Base-by-base conservation (phyloP, 2,888 invertebrate genomes). In the Argyresthia goedartella region DNA sequence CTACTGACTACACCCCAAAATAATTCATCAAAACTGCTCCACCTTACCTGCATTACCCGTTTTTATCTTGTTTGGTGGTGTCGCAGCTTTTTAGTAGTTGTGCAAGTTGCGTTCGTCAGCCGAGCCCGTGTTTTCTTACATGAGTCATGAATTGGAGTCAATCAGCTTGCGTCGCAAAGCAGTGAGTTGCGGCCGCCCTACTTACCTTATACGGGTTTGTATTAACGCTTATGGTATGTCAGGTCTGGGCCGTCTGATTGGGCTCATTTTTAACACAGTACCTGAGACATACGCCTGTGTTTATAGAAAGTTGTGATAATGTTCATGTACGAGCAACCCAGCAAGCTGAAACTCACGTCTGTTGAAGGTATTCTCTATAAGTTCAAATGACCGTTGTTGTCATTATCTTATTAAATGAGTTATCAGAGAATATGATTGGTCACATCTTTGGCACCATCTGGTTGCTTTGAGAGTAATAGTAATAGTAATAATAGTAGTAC, bases 281-380 rank as follows among this genome's bases (percentile, higher is more conserved):
- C 34, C 43, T 14, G 45, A 8, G 14, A 57, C 58, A n/a, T 62
- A 57, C 76, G 71, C 64, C 71, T 49, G 42, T 50, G 34, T 50
- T n/a, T n/a, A n/a, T n/a, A n/a, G n/a, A 16, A 45, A 15, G 8
- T 45, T 10, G 8, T 25, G 11, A 11, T 16, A 54, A 92, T 93
- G 93, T 92, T 92, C 73, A 90, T 91, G 75, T 93, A 93, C 87
- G 93, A 93, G 69, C 91, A 91, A 48, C 89, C 91, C 50, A 89
- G 90, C 58, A 92, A 92, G 76, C 88, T 92, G 57, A 90, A 90
- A 71, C 89, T 93, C 67, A 91, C 92, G 58, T 92, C 93, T 4
- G 90, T 94, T 25, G 93, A 94, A 90, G 94, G 94, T 94, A 88
- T 13, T n/a, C n/a, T n/a, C n/a, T n/a, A n/a, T n/a, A n/a, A n/a